Conservation (phyloP, 1,140 invertebrate species). For the Temnothorax longispinosus region DNA sequence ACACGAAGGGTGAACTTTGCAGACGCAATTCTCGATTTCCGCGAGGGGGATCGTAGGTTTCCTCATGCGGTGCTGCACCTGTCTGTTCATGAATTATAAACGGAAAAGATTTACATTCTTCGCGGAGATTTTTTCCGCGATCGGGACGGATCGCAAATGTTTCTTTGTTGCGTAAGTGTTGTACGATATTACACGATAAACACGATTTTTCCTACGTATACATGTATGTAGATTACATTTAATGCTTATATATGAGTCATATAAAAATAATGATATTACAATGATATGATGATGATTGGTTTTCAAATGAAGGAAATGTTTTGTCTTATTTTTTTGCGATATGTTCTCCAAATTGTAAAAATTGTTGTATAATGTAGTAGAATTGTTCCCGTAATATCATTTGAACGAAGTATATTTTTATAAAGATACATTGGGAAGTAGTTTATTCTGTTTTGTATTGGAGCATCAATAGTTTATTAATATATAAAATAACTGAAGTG, state of each 20-base stretch:
- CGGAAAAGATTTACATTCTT: not conserved
- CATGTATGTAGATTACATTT: not conserved
- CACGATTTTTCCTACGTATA: not conserved
- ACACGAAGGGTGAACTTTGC: conserved; percentile 9
- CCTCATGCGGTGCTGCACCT: not conserved
- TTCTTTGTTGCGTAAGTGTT: not conserved
- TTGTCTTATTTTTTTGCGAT: not conserved
- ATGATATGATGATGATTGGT: no score
- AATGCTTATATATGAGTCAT: not conserved
- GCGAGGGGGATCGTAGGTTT: not conserved
- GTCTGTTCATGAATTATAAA: conserved; percentile 17
- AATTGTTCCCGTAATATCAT: not conserved
- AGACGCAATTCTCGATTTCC: not conserved
- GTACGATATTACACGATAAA: not conserved
- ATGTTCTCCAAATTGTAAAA: not conserved
- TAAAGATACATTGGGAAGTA: not conserved
- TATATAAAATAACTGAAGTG: not conserved
- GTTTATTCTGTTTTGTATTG: not conserved
- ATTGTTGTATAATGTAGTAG: not conserved
- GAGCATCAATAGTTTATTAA: not conserved
- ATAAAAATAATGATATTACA: not conserved
- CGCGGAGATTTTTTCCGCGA: not conserved
- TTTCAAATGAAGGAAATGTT: not conserved
- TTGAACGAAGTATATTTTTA: not conserved
- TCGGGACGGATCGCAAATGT: not conserved